Conservation (phyloP, 2,888 invertebrate species). For the Troides aeacus region DNA sequence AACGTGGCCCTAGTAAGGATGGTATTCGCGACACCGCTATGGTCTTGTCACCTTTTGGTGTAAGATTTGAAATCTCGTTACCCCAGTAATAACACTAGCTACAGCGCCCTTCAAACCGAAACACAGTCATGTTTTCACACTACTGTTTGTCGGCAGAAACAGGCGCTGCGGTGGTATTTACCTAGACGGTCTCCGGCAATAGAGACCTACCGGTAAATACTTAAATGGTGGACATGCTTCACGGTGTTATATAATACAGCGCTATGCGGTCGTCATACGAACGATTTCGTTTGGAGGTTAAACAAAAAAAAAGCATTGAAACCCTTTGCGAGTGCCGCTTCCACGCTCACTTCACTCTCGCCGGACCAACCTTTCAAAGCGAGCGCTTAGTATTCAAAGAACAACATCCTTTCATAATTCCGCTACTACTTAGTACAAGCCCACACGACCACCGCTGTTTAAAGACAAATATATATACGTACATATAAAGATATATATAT, state of each 20-base stretch:
- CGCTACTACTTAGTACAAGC: slow-evolving; percentile 72
- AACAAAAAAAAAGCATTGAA: slow-evolving; percentile 20
- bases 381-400: slow-evolving; percentile 72
- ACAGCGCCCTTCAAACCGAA: too few species aligned
- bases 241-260: neutral
- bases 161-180: too few species aligned
- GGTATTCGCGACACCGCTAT: too few species aligned
- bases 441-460: slow-evolving; percentile 64
- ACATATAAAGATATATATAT: too few species aligned
- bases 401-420: slow-evolving; percentile 74
- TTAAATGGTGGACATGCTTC: neutral
- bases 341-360: slow-evolving; percentile 15
- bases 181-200: too few species aligned
- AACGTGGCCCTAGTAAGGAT: too few species aligned
- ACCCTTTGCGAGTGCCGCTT: slow-evolving; percentile 27
- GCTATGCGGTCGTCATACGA: slow-evolving; percentile 14
- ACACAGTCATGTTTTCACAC: too few species aligned
- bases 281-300: slow-evolving; percentile 14
- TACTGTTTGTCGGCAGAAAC: too few species aligned
- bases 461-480: slow-evolving; percentile 44
- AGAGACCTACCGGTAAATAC: too few species aligned
- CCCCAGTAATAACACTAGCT: too few species aligned
- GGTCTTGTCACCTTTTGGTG: too few species aligned
- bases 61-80: too few species aligned
- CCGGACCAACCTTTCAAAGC: slow-evolving; percentile 56